These are phyloP conservation scores for Dioctria linearis DNA, from an alignment of 2,888 invertebrate genomes.

Conservation along the genomic window DNA sequence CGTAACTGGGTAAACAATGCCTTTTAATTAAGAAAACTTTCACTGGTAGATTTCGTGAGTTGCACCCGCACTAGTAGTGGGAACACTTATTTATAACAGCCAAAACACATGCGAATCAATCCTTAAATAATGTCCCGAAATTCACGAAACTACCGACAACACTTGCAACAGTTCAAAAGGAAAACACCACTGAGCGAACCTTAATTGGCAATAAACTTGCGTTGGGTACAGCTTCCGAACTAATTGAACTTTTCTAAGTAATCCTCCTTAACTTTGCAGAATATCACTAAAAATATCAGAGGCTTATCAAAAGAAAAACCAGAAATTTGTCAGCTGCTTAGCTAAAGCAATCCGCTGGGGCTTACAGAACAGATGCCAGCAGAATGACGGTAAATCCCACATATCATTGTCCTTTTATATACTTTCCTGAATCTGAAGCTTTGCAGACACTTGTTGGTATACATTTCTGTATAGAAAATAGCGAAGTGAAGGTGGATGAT, in stretches of 20 bases:
- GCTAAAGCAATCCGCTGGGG: slow-evolving; percentile 2
- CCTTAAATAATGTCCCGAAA: not conserved
- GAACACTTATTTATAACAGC: not conserved
- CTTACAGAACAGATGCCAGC: slow-evolving; percentile 35
- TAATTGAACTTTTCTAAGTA: not conserved
- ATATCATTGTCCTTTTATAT: slow-evolving; percentile 53
- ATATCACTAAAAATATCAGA: not conserved
- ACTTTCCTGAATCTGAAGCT: slow-evolving; percentile 33
- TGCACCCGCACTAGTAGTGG: not conserved
- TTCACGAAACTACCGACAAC: not conserved
- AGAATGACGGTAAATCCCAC: slow-evolving; percentile 42
- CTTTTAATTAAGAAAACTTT: not conserved
- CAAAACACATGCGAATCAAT: not conserved
- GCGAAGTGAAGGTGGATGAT: slow-evolving; percentile 13
- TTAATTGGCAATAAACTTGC: not conserved
- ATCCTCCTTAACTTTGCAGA: not conserved
- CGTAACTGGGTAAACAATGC: not conserved
- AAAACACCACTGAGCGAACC: not conserved
- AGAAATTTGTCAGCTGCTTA: not conserved
- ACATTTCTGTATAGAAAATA: slow-evolving; percentile 54
- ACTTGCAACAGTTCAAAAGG: not conserved
- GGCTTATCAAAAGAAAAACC: not conserved
- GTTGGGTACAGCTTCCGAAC: not conserved
- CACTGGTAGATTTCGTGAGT: not conserved
- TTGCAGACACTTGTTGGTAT: slow-evolving; percentile 50